Conservation (phyloP, 2,888 invertebrate species). For the Nesidiocoris tenuis region DNA sequence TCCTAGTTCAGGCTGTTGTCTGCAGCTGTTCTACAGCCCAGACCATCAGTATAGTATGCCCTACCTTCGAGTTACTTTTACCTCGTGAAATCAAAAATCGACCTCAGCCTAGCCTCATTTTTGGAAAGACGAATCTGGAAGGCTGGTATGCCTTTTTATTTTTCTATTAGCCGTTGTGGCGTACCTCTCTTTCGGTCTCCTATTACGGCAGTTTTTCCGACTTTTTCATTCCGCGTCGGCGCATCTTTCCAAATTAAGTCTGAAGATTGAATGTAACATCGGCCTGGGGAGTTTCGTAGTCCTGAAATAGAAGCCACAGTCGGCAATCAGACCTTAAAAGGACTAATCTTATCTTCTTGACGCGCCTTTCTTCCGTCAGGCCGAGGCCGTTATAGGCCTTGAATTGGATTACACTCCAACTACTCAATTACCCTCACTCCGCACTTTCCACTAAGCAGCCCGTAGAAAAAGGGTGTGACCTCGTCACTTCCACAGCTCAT, state of each 20-base stretch:
- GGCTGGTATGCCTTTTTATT: too few relatives aligned
- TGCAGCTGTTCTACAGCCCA: too few relatives aligned
- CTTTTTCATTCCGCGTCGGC: neutral
- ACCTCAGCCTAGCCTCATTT: too few relatives aligned
- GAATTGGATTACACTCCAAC: constrained; percentile 39
- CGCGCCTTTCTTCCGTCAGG: constrained; percentile 34
- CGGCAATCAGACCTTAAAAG: constrained; percentile 37
- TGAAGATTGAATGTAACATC: neutral
- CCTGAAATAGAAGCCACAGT: constrained; percentile 2
- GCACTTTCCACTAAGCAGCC: neutral
- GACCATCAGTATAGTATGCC: too few relatives aligned
- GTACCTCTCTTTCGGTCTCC: too few relatives aligned
- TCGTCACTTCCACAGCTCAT: neutral
- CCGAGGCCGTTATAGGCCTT: constrained; percentile 4
- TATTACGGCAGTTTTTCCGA: neutral
- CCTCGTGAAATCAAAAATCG: neutral
- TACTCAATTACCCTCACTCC: constrained; percentile 33
- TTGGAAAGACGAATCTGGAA: too few relatives aligned
- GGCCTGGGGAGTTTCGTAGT: neutral
- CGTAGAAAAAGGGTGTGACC: constrained; percentile 11
- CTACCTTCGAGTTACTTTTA: too few relatives aligned
- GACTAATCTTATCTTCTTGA: constrained; percentile 39
- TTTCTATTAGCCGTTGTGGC: too few relatives aligned
- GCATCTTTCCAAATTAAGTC: constrained; percentile 7
- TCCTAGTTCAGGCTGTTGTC: too few relatives aligned